Base-by-base conservation (phyloP, 2,888 invertebrate genomes). In the Falcaria lacertinaria region DNA sequence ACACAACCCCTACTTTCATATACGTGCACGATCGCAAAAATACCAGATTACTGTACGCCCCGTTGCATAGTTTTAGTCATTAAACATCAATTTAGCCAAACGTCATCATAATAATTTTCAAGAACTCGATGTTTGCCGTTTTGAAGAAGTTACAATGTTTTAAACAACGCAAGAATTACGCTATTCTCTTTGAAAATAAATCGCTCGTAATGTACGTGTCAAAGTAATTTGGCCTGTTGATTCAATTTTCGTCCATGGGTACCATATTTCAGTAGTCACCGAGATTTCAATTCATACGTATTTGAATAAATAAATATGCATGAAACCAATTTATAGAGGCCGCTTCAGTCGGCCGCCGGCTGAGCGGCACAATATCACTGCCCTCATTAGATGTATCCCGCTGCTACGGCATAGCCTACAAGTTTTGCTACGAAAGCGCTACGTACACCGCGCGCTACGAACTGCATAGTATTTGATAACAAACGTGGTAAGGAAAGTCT, bases 261-360 rank as follows among this genome's bases (percentile, higher is more conserved):
- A 74, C 77, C 82, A 80, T 83, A 80, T 86, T 88, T 85, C 81
- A 84, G 84, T 81, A 80, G 84, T 80, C 75, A 72, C 68, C 65
- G 80, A 83, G 84, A 86, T 87, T 86, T 88, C 88, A 88, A 88
- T 86, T 86, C 86, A 84, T 87, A 85, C 82, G 81, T 81, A 87
- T 89, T 89, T 88, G 89, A 89, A 89, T 88, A 89, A 87, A 88
- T 88, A 88, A 88, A 89, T 89, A 89, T 88, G 88, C 88, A 89
- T 89, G 87, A 80, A 86, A 86, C 78, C 87, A 89, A 88, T 88
- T 88, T 88, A 86, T 87, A 84, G 82, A 80, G 86, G 79, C 75
- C 69, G 74, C 54, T 53, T 43, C 65, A 64, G 67, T 66, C 70
- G 71, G 64, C 63, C 71, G 70, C 60, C 64, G 70, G 61, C 61